These are phyloP conservation scores for Dexiosoma caninum DNA, from an alignment of 2,888 invertebrate genomes.

Conservation along the genomic window DNA sequence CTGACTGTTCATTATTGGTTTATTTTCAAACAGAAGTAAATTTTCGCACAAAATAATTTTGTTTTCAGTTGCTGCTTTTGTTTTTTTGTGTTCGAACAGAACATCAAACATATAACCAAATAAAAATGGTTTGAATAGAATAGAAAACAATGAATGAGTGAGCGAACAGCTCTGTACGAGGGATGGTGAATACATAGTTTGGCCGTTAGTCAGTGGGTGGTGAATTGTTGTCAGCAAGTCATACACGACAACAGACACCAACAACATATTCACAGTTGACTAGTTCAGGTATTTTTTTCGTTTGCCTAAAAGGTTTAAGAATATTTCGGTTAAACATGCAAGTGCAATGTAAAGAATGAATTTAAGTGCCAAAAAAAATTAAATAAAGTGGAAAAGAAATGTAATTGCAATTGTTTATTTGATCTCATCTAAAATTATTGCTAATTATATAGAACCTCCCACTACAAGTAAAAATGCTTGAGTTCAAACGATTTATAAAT, in stretches of 20 bases:
- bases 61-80: conserved; percentile 25
- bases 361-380: conserved; percentile 13
- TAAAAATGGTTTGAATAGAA: conserved; percentile 15
- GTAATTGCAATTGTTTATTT: background rate
- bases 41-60: conserved; percentile 44
- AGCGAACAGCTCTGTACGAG: conserved; percentile 21
- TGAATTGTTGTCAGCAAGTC: conserved; percentile 17
- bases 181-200: conserved; percentile 13
- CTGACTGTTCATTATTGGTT: conserved; percentile 48
- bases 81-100: conserved; percentile 31
- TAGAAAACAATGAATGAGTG: conserved; percentile 7
- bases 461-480: background rate
- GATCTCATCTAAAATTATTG: too few relatives aligned
- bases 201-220: conserved; percentile 13
- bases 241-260: background rate
- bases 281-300: background rate
- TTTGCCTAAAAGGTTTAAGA: background rate
- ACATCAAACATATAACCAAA: conserved; percentile 31
- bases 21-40: conserved; percentile 55
- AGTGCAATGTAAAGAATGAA: background rate
- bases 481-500: background rate
- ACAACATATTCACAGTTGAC: background rate
- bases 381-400: background rate
- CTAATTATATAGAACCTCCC: background rate
- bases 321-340: conserved; percentile 13